phyloP scores from a whole-genome alignment of 2,888 invertebrate species.

The Euproctis similis region DNA sequence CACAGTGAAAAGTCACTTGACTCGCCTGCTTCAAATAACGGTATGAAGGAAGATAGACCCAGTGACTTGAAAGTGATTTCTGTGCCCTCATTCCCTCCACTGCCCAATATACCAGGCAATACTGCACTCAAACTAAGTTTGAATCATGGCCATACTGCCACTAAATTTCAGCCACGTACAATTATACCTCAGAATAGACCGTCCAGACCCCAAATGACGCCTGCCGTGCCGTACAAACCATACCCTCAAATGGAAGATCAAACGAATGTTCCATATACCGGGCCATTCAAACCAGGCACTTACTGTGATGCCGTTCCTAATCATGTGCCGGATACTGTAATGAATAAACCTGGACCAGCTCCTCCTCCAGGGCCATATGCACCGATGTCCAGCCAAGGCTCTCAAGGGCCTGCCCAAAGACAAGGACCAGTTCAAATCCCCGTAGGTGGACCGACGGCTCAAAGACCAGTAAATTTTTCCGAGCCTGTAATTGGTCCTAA shows the following conservation, averaged over 20 bases:
- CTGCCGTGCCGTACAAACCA: neutral
- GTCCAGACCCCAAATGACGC: neutral
- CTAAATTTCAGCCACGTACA: slow-evolving; percentile 1
- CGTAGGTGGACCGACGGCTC: neutral
- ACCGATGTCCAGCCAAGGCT: slow-evolving; percentile 1
- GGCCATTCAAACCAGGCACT: slow-evolving; percentile 1
- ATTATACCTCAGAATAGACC: slow-evolving; percentile 4
- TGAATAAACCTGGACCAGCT: neutral
- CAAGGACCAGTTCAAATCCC: slow-evolving; percentile 2
- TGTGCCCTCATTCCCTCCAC: neutral
- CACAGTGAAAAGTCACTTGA: slow-evolving; percentile 1
- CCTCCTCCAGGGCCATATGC: neutral
- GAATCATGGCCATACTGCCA: neutral
- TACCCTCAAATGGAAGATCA: neutral
- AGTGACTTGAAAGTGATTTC: neutral
- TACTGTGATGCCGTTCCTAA: neutral
- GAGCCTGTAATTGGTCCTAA: neutral
- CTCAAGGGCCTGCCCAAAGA: neutral
- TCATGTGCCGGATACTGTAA: neutral
- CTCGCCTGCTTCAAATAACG: slow-evolving; percentile 2
- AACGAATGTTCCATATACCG: slow-evolving; percentile 1
- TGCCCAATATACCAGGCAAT: neutral
- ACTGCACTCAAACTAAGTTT: slow-evolving; percentile 1
- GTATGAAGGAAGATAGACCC: neutral
- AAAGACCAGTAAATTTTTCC: neutral